These are phyloP conservation scores for Pseudomyrmex pallidus DNA, from an alignment of 1,140 invertebrate species.

Conservation along the genomic window DNA sequence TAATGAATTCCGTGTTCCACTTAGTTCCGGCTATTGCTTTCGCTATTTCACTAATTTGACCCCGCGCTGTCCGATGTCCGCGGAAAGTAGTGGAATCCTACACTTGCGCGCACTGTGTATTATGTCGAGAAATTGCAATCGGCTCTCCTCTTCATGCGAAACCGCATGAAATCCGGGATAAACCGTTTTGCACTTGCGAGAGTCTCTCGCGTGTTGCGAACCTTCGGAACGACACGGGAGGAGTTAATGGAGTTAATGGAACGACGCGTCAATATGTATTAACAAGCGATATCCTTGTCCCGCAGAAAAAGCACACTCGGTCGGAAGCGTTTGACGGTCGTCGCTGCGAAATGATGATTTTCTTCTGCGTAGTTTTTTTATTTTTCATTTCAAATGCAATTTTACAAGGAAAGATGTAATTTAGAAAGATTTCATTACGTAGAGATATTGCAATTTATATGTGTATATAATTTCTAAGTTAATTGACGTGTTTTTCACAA, in stretches of 20 bases:
- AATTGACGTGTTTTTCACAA: constrained; percentile 8
- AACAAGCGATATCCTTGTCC: neutral
- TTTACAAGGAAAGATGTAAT: constrained; percentile 2
- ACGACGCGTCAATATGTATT: constrained; percentile 9
- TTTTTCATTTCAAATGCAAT: neutral
- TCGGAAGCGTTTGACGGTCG: neutral
- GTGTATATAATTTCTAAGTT: neutral
- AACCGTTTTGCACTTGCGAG: constrained; percentile 30
- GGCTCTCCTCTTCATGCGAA: constrained; percentile 16
- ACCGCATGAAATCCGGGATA: constrained; percentile 20
- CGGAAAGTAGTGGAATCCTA: constrained; percentile 42
- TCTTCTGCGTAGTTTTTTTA: neutral
- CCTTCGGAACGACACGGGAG: neutral
- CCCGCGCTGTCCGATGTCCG: constrained; percentile 20
- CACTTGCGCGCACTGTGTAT: neutral
- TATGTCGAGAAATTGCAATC: constrained; percentile 42
- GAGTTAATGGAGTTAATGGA: constrained; percentile 31
- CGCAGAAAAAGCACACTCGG: neutral
- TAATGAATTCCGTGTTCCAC: constrained; percentile 61
- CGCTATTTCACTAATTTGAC: constrained; percentile 51
- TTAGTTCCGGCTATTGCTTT: constrained; percentile 59
- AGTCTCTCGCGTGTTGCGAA: neutral
- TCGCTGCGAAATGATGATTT: neutral
- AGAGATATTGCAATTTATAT: constrained; percentile 10
- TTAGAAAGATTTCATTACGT: neutral